phyloP scores from a whole-genome alignment of 2,888 invertebrate genomes.

The Aricia artaxerxes region DNA sequence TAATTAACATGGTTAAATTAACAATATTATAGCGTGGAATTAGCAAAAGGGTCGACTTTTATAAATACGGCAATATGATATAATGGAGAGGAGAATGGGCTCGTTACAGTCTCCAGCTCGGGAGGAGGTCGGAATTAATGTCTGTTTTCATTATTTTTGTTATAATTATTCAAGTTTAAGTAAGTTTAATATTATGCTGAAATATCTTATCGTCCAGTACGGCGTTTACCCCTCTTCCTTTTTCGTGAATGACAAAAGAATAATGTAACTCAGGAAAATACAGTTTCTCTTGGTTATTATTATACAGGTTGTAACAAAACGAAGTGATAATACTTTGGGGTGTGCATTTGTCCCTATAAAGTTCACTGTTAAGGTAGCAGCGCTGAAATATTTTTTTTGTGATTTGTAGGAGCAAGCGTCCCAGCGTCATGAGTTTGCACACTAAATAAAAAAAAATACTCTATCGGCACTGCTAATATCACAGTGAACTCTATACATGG shows the following conservation, averaged over 20 bases:
- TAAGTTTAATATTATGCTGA: slow-evolving; percentile 19
- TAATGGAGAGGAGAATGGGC: slow-evolving; percentile 62
- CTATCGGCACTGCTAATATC: too few species aligned
- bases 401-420: too few species aligned
- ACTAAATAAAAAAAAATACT: too few species aligned
- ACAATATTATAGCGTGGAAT: slow-evolving; percentile 53
- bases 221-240: not conserved
- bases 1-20: slow-evolving; percentile 53
- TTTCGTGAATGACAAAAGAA: slow-evolving; percentile 9
- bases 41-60: slow-evolving; percentile 50
- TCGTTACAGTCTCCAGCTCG: slow-evolving; percentile 46
- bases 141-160: slow-evolving; percentile 30
- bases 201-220: slow-evolving; percentile 10
- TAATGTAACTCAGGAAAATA: not conserved
- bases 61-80: slow-evolving; percentile 65
- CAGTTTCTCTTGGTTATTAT: not conserved
- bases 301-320: too few species aligned
- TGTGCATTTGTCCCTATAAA: too few species aligned
- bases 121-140: slow-evolving; percentile 27
- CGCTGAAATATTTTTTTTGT: too few species aligned
- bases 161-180: slow-evolving; percentile 31
- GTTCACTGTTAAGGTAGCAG: too few species aligned
- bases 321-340: too few species aligned
- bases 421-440: too few species aligned
- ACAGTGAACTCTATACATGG: too few species aligned